Evolutionary conservation across 2,113 vertebrate genomes (phyloP).

Genomic region (Anolis sagrei): DNA sequence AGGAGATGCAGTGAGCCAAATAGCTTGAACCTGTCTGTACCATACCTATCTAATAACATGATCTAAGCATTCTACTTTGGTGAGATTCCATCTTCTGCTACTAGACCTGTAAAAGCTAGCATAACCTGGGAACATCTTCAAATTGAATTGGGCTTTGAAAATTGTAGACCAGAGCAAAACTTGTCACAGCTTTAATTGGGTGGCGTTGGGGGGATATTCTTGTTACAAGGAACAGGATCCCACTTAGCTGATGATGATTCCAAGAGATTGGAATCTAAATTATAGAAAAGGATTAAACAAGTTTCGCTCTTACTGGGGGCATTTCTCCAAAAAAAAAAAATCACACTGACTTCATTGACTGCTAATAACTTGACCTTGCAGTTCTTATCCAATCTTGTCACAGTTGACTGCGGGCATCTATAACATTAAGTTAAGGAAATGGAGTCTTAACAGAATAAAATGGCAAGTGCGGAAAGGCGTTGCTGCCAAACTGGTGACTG

Average conservation of each 20-base stretch:
- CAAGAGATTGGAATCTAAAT: constrained; percentile 44
- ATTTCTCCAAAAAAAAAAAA: no score
- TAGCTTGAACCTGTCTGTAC: no score
- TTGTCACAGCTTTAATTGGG: no score
- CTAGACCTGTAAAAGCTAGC: background rate
- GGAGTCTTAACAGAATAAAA: constrained; percentile 62
- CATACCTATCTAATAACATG: no score
- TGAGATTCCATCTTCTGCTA: background rate
- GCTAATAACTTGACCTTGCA: constrained; percentile 59
- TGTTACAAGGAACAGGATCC: background rate
- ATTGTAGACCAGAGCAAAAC: background rate
- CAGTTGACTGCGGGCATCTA: constrained; percentile 70
- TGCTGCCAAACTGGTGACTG: constrained; percentile 45
- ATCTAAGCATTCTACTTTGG: background rate
- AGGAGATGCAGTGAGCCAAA: no score
- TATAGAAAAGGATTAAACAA: constrained; percentile 1
- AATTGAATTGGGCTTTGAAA: background rate
- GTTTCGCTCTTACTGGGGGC: constrained; percentile 37
- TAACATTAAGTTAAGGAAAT: constrained; percentile 70
- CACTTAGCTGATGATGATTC: background rate
- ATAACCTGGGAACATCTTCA: background rate
- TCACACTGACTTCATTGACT: constrained; percentile 40
- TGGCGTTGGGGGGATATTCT: background rate
- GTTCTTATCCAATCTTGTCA: constrained; percentile 60
- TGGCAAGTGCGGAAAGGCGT: constrained; percentile 47